phyloP scores from a whole-genome alignment of 1,140 invertebrate genomes.

The Heliconius hewitsoni region DNA sequence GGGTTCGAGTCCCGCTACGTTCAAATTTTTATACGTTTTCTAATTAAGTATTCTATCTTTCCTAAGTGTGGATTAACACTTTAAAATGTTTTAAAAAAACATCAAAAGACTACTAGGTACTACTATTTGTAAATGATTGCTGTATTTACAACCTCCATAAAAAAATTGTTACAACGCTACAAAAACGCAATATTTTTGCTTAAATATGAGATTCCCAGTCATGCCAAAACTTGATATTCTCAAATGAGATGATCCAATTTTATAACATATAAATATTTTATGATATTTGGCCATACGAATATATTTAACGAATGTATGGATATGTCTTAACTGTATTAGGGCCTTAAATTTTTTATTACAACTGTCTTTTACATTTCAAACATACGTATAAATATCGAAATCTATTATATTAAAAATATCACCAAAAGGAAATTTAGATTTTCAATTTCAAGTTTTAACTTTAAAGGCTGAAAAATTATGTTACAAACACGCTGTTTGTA shows the following conservation, averaged over 20 bases:
- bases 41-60: too few relatives aligned
- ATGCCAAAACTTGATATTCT: background rate
- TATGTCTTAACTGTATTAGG: background rate
- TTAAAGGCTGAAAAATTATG: background rate
- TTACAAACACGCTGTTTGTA: background rate
- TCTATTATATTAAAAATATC: background rate
- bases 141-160: too few relatives aligned
- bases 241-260: background rate
- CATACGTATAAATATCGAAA: background rate
- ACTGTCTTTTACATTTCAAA: background rate
- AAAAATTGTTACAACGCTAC: too few relatives aligned
- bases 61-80: too few relatives aligned
- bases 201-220: too few relatives aligned
- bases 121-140: too few relatives aligned
- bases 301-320: background rate
- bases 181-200: too few relatives aligned
- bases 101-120: too few relatives aligned
- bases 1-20: too few relatives aligned
- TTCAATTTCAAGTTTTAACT: background rate
- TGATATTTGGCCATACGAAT: background rate
- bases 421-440: background rate
- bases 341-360: background rate
- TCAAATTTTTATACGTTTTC: too few relatives aligned
- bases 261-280: background rate
- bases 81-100: too few relatives aligned